phyloP scores from a whole-genome alignment of 2,113 vertebrate species.

The Pygoscelis adeliae region DNA sequence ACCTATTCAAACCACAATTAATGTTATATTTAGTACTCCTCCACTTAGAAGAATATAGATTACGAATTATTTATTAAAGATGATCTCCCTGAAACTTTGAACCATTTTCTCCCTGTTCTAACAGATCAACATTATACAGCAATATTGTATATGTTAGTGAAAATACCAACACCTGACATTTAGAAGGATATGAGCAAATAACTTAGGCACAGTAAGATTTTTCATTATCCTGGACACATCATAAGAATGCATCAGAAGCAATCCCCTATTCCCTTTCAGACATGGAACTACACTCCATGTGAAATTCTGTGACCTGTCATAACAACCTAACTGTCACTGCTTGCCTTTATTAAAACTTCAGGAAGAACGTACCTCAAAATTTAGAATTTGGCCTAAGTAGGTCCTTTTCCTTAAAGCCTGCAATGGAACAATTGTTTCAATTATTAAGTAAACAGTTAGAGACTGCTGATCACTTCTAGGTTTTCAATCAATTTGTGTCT shows the following conservation, averaged over 20 bases:
- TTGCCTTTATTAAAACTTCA: slow-evolving; percentile 12
- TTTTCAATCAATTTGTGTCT: neutral
- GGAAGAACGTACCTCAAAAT: neutral
- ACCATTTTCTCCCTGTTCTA: neutral
- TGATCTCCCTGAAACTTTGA: neutral
- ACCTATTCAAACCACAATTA: neutral
- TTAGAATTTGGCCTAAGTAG: neutral
- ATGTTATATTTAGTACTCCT: neutral
- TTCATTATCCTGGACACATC: neutral
- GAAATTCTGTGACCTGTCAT: neutral
- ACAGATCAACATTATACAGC: neutral
- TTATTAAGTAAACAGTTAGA: slow-evolving; percentile 9
- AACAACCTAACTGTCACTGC: slow-evolving; percentile 13
- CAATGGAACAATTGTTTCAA: neutral
- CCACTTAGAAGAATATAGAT: neutral
- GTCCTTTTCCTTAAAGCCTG: neutral
- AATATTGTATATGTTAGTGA: neutral
- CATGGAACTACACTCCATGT: neutral
- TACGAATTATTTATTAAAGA: neutral
- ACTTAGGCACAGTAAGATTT: neutral
- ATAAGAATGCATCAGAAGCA: neutral
- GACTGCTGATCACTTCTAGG: neutral
- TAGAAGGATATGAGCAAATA: neutral
- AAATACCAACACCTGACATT: neutral
- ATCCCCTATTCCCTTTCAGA: neutral